Evolutionary conservation across 2,888 invertebrate species (phyloP), one percentile per base, ranked within the genome.

Genomic region (Microplitis deprimator): DNA sequence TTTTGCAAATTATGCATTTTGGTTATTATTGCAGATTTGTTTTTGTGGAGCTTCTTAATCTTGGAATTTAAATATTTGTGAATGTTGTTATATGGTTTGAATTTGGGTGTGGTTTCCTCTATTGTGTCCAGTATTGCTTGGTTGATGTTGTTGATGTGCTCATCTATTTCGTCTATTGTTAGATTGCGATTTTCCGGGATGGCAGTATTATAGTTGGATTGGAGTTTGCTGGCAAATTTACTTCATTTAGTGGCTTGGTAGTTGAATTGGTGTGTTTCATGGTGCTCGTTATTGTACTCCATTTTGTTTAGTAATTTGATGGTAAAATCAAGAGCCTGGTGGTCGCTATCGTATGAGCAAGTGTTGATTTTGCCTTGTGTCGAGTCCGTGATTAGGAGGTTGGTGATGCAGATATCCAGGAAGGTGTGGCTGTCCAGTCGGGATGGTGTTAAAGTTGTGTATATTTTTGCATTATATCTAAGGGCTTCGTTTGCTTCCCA

Each of bases 401-500:
- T 8, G 8, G 41, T 41, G 41, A 41, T 41, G 5, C 41, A 41
- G 8, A 41, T 41, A 41, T 41, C 41, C 8, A 41, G 65, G 6
- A 38, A 71, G 3, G 74, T 59, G 1, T 40, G 8, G 6, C 65
- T 8, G n/a, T 6, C n/a, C 3, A 38, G 71, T 40, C 17, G 29
- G 6, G 71, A 65, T 4, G 67, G 17, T 5, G 62, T n/a, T 6
- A 10, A 2, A 6, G 73, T 20, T 39, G 73, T 17, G 16, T 64
- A 64, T 6, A 73, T 39, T 40, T 62, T 73, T 16, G 17, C 6
- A n/a, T 65, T 65, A 13, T 64, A 40, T 6, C 5, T 73, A 3
- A 39, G n/a, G 6, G 39, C 13, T n/a, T 61, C 62, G 6, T 39
- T n/a, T 40, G 1, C 8, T 40, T 73, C 73, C 39, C 73, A 73